A percentile compares a stretch with the other conserved stretches of the same genome.
Conservation (phyloP, 1,140 invertebrate species). For the Chelonus insularis region DNA sequence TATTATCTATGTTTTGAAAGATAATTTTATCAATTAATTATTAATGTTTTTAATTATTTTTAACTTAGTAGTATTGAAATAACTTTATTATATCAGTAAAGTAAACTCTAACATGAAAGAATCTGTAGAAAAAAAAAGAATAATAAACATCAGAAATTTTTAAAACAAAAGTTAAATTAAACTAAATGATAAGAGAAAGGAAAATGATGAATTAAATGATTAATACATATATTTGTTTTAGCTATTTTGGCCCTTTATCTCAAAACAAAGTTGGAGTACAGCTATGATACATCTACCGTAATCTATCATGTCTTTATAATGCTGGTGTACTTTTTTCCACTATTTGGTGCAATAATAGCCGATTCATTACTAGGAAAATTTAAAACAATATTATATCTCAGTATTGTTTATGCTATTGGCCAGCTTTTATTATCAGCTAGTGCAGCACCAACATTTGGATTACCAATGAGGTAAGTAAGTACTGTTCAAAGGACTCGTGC, state of each 20-base stretch:
- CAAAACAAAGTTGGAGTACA: slow-evolving; percentile 67
- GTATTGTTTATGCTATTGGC: slow-evolving; percentile 84
- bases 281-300: slow-evolving; percentile 71
- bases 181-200: too few species aligned
- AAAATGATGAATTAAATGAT: too few species aligned
- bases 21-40: too few species aligned
- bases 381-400: slow-evolving; percentile 85
- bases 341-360: slow-evolving; percentile 85
- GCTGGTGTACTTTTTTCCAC: slow-evolving; percentile 84
- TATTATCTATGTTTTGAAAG: too few species aligned
- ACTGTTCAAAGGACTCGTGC: slow-evolving; percentile 1
- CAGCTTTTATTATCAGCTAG: slow-evolving; percentile 77
- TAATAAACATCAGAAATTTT: too few species aligned
- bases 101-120: too few species aligned
- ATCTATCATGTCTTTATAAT: slow-evolving; percentile 83
- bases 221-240: too few species aligned
- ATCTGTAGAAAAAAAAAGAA: too few species aligned
- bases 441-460: slow-evolving; percentile 64
- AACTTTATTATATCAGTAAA: too few species aligned
- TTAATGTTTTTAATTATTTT: too few species aligned
- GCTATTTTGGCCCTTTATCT: slow-evolving; percentile 84
- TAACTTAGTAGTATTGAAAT: too few species aligned
- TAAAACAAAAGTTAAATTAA: not conserved
- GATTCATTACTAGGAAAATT: slow-evolving; percentile 88
- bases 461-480: slow-evolving; percentile 66